phyloP scores from a whole-genome alignment of 2,888 invertebrate species.

The Mimumesa dahlbomi region DNA sequence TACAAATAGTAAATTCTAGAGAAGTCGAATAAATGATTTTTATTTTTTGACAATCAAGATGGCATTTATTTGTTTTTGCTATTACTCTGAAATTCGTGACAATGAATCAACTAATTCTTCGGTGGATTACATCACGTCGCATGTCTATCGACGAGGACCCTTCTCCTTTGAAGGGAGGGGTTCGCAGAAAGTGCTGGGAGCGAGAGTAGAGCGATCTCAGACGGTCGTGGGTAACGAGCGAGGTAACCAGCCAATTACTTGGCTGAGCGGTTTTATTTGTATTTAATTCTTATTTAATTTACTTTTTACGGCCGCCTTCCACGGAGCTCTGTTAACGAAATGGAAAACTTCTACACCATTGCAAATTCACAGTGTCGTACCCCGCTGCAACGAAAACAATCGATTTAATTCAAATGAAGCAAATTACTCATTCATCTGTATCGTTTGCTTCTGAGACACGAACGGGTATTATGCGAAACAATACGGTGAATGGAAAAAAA shows the following conservation, averaged over 20 bases:
- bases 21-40: too few species aligned
- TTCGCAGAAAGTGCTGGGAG: constrained; percentile 44
- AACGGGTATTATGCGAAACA: too few species aligned
- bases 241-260: constrained; percentile 79
- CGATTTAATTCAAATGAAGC: constrained; percentile 18
- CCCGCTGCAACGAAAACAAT: constrained; percentile 23
- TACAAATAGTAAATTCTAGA: too few species aligned
- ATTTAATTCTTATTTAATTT: constrained; percentile 80
- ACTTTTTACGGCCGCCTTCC: constrained; percentile 75
- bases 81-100: neutral
- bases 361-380: constrained; percentile 54
- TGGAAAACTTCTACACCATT: constrained; percentile 69
- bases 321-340: constrained; percentile 71
- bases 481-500: neutral
- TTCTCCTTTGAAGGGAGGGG: constrained; percentile 60
- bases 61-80: neutral
- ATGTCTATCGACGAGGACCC: constrained; percentile 70
- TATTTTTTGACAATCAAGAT: too few species aligned
- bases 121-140: constrained; percentile 68
- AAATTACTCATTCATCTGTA: neutral
- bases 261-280: constrained; percentile 79
- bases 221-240: constrained; percentile 64
- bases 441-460: too few species aligned
- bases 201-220: constrained; percentile 60
- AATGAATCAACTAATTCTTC: constrained; percentile 66